Evolutionary conservation across 2,797 vertebrate species (phyloP), one percentile per base, ranked within the genome.

Genomic region (Sebastes wilsoni): DNA sequence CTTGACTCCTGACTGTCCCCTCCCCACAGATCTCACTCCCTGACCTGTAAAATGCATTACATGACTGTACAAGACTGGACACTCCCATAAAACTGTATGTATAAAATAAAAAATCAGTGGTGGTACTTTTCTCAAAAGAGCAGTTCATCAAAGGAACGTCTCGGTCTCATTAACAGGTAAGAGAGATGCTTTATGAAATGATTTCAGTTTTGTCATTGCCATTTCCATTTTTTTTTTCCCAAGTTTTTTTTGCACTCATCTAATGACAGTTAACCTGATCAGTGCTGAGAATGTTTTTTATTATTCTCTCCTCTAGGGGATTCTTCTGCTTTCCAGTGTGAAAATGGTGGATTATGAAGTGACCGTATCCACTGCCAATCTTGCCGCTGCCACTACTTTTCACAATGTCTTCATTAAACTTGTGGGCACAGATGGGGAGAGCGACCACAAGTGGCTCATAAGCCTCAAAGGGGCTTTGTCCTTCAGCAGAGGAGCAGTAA

Each of bases 301-400:
- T 49, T 49, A 49, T 69, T 71, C 1, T 49, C 14, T 46, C 16
- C 16, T 6, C 23, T 9, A 1, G 42, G 80, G 74, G 3, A 58
- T 62, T 46, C 13, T 7, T 72, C 58, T 25, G 13, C 56, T 62
- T 73, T 30, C 6, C 6, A 38, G 46, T 76, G 12, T 67, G 22
- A 91, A 83, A 93, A 92, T 91, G 91, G 75, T 79, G 36, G 0
- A 36, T 0, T 94, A 93, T 25, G 1, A 77, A 77, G 89, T 91
- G 66, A 91, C 64, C 0, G 42, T 92, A 20, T 72, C 2, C 75
- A 93, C 88, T 20, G 38, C 2, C 8, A 0, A 66, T 5, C 4
- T 23, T 0, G 1, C 2, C 1, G 0, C 0, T 12, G 69, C 92
- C 22, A 6, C 32, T 14, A 92, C 90, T 18, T 62, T 74, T 1